Evolutionary conservation across 1,140 invertebrate genomes (phyloP), one percentile per base, ranked within the genome.

Genomic region (Batillaria attramentaria): DNA sequence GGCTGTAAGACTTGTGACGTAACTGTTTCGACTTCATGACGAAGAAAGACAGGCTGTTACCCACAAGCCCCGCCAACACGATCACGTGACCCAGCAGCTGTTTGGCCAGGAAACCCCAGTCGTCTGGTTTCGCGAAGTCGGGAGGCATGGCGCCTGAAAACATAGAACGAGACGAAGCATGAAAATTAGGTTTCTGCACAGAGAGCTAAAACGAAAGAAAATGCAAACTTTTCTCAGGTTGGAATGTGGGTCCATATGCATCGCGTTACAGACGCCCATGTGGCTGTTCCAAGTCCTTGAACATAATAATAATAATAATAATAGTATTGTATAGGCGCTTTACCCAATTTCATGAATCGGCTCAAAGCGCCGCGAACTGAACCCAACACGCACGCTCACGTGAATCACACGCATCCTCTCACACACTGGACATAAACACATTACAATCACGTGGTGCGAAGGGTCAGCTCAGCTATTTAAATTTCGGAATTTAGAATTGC

Each of bases 1-100:
- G 87, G 13, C 85, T 84, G 82, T 88, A 88, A 1, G 87, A 88
- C 54, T 86, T 86, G 35, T 83, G 72, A 1, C 87, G 77, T 4
- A 86, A 79, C 3, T 60, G 72, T 50, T 83, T 82, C 1, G 85
- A 77, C 74, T 84, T 85, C 87, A 89, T 87, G 33, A 88, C 84
- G 2, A 87, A 37, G 46, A 88, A 82, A 2, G 86, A 83, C 57
- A 89, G 79, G 28, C 79, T 65, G 77, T 89, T 89, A 24, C 88
- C 87, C 3, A 86, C 60, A 13, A 88, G 81, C 10, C 88, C 88
- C 0, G 84, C 69, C 13, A 84, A 24, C 20, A 82, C 82, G 28
- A 88, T 82, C 24, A 85, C 79, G 16, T 85, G 84, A 8, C 83
- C 83, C 16, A 79, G 50, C 8, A 86, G 28, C 24, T 79, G 74